Base-by-base conservation (phyloP, 2,797 vertebrate genomes). In the Etheostoma nigrum region DNA sequence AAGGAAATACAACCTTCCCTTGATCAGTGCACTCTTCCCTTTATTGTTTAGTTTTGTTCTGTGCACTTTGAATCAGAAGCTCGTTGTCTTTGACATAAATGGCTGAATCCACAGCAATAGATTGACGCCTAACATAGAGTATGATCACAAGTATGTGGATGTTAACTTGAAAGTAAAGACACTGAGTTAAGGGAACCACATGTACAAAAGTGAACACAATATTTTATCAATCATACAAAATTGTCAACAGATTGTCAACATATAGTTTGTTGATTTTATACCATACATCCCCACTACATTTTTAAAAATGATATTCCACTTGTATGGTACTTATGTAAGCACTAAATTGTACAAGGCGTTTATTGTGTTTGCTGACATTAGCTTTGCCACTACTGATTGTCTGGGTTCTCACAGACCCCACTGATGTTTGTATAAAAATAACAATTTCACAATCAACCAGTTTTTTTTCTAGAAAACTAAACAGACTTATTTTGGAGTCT, bases 1-100 rank as follows among this genome's bases (percentile, higher is more conserved):
- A 15, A 74, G 74, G 72, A 87, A 84, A 78, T 58, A 27, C 15
- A 58, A 74, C 48, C 73, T 87, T 85, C 78, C 71, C 67, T 45
- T 21, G 0, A 72, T 66, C 33, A 42, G 9, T n/a, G 71, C 58
- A 25, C 52, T 74, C 67, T 84, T 85, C 52, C 71, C 58, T 79
- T 30, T 45, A 58, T 74, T 82, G 75, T 76, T 78, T 0, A 30
- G 42, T 51, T 76, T 83, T 23, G 69, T 47, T 13, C 3, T 58
- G 16, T 27, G 12, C 7, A 9, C 21, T 69, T 49, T 64, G 27
- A 84, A 55, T 61, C 36, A 54, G 19, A 67, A 52, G 23, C 16
- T 53, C 79, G 15, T 65, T 78, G 54, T 60, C 15, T 21, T 49
- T n/a, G 23, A 49, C 19, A 40, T 14, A 21, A 27, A 52, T 66